Conservation (phyloP, 2,888 invertebrate species). For the Erpobdella octoculata region DNA sequence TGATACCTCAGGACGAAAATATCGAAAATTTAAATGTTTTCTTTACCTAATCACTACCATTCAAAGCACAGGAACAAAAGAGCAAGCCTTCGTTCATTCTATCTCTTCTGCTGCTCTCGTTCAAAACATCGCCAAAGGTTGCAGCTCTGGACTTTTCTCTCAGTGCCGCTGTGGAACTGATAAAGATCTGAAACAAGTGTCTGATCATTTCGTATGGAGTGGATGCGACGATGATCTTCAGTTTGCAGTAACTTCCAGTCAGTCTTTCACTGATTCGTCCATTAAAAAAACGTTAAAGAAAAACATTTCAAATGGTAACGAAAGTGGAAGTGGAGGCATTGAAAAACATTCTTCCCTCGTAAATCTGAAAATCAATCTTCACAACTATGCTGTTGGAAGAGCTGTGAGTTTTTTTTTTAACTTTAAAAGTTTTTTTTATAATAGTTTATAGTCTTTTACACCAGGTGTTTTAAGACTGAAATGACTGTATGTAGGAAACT, state of each 20-base stretch:
- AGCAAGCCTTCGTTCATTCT: conserved; percentile 77
- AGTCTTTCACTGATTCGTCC: not conserved
- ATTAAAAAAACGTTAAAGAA: not conserved
- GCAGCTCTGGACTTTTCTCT: conserved; percentile 66
- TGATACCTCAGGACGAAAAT: too few species aligned
- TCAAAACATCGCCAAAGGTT: conserved; percentile 70
- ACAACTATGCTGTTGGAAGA: conserved; percentile 70
- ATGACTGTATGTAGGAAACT: too few species aligned
- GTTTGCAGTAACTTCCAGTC: not conserved
- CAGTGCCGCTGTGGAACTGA: conserved; percentile 69
- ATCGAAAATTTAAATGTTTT: not conserved
- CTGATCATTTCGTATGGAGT: not conserved
- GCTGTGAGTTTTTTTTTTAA: conserved; percentile 57
- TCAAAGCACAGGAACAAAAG: conserved; percentile 66
- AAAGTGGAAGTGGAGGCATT: too few species aligned
- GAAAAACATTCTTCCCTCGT: not conserved
- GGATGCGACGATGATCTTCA: not conserved
- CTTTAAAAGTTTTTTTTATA: not conserved
- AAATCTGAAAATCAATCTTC: conserved; percentile 57
- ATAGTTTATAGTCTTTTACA: too few species aligned
- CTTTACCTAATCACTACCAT: too few species aligned
- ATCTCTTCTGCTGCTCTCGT: conserved; percentile 71
- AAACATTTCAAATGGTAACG: not conserved
- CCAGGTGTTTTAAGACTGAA: too few species aligned
- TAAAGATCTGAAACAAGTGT: not conserved